phyloP scores from a whole-genome alignment of 2,797 vertebrate species.

The Euthynnus affinis region DNA sequence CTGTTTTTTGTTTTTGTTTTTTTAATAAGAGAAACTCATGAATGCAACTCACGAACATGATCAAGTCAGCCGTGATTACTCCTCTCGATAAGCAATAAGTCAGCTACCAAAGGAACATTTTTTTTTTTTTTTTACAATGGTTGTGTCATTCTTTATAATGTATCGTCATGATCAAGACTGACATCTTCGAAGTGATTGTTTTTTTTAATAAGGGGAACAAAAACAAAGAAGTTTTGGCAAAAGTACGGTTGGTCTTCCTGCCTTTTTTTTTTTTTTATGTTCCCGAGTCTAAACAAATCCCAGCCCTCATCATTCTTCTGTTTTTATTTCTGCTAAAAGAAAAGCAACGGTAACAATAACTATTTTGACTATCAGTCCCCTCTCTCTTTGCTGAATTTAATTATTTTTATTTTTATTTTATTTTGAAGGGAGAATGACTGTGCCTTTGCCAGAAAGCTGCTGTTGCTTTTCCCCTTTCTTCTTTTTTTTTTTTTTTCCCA shows the following conservation, averaged over 20 bases:
- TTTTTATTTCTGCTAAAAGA: slow-evolving; percentile 61
- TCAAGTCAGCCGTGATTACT: slow-evolving; percentile 41
- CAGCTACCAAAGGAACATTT: slow-evolving; percentile 58
- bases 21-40: slow-evolving; percentile 39
- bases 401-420: not conserved
- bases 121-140: slow-evolving; percentile 63
- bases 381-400: slow-evolving; percentile 17
- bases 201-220: slow-evolving; percentile 60
- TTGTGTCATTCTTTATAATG: slow-evolving; percentile 65
- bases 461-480: slow-evolving; percentile 70
- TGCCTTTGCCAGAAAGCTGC: slow-evolving; percentile 80
- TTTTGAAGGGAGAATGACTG: slow-evolving; percentile 66
- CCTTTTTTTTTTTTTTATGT: slow-evolving; percentile 38
- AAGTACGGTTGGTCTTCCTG: slow-evolving; percentile 81
- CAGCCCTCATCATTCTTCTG: slow-evolving; percentile 22
- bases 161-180: slow-evolving; percentile 57
- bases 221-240: slow-evolving; percentile 75
- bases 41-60: slow-evolving; percentile 41
- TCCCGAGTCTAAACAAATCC: slow-evolving; percentile 52
- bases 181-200: slow-evolving; percentile 58
- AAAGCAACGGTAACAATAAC: slow-evolving; percentile 72
- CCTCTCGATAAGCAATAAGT: slow-evolving; percentile 40
- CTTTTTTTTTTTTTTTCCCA: not conserved
- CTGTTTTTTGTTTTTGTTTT: slow-evolving; percentile 32
- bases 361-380: slow-evolving; percentile 40